Evolutionary conservation across 2,113 vertebrate genomes (phyloP).

Genomic region (Lepisosteus oculatus): DNA sequence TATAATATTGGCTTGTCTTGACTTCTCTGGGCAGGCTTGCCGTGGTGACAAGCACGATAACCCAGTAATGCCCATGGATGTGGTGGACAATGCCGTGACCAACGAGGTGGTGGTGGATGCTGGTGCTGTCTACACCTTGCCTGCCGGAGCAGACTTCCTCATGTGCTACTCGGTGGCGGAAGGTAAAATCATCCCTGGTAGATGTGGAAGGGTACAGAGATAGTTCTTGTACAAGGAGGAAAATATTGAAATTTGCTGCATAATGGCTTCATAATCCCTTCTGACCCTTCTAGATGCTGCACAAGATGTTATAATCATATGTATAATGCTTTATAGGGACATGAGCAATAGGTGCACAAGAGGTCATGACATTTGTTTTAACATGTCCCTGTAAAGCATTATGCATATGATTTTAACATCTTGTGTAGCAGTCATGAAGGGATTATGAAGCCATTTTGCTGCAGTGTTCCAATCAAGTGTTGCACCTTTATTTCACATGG

Average conservation of each 20-base stretch:
- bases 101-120: slow-evolving; percentile 78
- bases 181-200: slow-evolving; percentile 59
- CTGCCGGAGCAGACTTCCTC: slow-evolving; percentile 90
- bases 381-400: no score
- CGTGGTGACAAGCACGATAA: slow-evolving; percentile 82
- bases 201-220: background rate
- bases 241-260: background rate
- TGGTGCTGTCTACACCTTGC: slow-evolving; percentile 73
- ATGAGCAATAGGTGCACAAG: no score
- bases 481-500: no score
- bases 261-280: background rate
- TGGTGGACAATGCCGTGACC: slow-evolving; percentile 46
- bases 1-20: background rate
- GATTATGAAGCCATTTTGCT: no score
- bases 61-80: slow-evolving; percentile 66
- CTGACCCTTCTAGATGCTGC: no score
- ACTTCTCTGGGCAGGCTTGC: slow-evolving; percentile 69
- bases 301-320: no score
- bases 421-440: no score
- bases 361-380: no score
- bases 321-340: no score
- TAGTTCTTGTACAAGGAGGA: background rate
- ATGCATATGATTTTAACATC: no score
- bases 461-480: no score
- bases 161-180: slow-evolving; percentile 97